Evolutionary conservation across 2,888 invertebrate genomes (phyloP).

Genomic region (Cryptus viduatorius): DNA sequence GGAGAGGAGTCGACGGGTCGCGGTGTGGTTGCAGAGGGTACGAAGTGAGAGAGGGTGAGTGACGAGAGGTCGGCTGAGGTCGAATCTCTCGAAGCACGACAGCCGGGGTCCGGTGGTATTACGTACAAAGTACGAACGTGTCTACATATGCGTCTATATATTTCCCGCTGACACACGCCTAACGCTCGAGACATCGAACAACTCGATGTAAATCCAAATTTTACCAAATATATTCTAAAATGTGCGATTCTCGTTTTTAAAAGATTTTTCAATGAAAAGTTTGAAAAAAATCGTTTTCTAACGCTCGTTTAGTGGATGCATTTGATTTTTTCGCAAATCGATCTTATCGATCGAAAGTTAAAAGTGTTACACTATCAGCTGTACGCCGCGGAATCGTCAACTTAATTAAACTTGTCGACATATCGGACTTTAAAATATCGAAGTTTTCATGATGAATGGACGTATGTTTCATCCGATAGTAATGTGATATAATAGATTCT

Average conservation of each 20-base stretch:
- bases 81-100: constrained; percentile 61
- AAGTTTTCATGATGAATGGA: background rate
- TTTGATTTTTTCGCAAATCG: background rate
- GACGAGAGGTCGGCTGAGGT: constrained; percentile 56
- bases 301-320: too few relatives aligned
- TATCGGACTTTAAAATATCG: background rate
- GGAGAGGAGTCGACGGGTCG: constrained; percentile 41
- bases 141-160: constrained; percentile 1
- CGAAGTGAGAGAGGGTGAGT: constrained; percentile 25
- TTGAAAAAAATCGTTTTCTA: background rate
- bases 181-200: background rate
- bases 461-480: background rate
- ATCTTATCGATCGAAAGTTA: background rate
- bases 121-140: constrained; percentile 17
- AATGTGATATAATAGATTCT: background rate
- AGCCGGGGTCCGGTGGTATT: constrained; percentile 34
- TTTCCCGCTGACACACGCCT: background rate
- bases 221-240: background rate
- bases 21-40: constrained; percentile 39
- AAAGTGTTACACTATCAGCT: background rate
- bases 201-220: background rate
- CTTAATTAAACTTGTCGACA: background rate
- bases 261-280: background rate
- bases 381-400: background rate
- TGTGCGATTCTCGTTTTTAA: background rate